These are phyloP conservation scores for Trilocha varians DNA, from an alignment of 2,888 invertebrate genomes.

Conservation along the genomic window DNA sequence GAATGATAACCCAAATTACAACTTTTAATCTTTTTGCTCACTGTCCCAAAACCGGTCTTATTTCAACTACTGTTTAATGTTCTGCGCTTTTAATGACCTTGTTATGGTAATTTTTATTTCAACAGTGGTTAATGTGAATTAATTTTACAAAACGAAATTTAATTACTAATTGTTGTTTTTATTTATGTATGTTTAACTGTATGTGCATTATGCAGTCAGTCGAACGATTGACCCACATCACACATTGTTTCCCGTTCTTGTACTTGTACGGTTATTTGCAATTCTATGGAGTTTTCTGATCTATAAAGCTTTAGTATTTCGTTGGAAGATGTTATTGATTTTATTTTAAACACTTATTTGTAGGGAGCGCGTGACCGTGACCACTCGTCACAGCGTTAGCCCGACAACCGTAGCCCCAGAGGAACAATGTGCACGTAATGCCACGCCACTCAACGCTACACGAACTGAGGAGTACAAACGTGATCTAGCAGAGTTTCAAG, in stretches of 20 bases:
- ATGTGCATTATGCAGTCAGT: too few relatives aligned
- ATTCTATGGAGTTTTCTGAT: too few relatives aligned
- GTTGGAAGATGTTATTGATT: too few relatives aligned
- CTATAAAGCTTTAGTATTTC: too few relatives aligned
- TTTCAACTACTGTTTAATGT: background rate
- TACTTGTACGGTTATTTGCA: background rate
- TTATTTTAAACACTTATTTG: conserved; percentile 11
- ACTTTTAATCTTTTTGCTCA: background rate
- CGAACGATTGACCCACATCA: background rate
- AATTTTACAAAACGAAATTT: background rate
- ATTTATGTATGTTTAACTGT: too few relatives aligned
- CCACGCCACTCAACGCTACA: conserved; percentile 46
- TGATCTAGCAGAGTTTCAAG: conserved; percentile 64
- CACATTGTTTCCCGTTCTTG: background rate
- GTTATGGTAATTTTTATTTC: background rate
- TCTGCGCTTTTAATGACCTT: background rate
- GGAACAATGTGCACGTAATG: conserved; percentile 19
- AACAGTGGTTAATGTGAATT: background rate
- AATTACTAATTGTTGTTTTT: background rate
- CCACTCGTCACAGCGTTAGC: conserved; percentile 38
- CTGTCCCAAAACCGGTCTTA: background rate
- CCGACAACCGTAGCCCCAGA: conserved; percentile 27
- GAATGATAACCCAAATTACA: background rate
- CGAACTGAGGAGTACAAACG: conserved; percentile 65
- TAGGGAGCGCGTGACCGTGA: conserved; percentile 64